phyloP scores from a whole-genome alignment of 2,797 vertebrate species.

The Hypotaenidia philippensis region DNA sequence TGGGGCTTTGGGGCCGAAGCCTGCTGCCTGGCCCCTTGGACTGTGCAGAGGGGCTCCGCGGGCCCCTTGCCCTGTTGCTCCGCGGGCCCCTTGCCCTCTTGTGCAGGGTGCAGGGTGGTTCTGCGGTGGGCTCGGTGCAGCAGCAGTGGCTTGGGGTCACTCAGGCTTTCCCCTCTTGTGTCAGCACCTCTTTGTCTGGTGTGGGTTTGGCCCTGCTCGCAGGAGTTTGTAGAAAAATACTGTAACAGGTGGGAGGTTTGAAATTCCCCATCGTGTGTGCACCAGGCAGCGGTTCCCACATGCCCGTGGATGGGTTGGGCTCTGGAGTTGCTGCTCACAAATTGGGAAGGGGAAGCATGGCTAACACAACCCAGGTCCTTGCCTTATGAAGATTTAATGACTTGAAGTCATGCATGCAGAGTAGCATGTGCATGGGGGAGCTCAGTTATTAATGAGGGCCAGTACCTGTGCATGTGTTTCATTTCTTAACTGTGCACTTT shows the following conservation, averaged over 20 bases:
- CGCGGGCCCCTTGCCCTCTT: no score
- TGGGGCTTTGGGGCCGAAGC: background rate
- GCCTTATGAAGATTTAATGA: background rate
- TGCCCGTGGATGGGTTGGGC: background rate
- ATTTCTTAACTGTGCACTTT: background rate
- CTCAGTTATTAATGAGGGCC: background rate
- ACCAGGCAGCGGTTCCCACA: fast-evolving
- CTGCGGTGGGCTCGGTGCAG: background rate
- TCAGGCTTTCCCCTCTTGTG: fast-evolving
- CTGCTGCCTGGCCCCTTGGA: background rate
- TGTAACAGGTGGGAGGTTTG: background rate
- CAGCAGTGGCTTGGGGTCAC: fast-evolving
- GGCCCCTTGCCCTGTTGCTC: no score
- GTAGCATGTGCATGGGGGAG: no score
- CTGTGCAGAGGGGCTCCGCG: fast-evolving
- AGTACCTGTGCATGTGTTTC: background rate
- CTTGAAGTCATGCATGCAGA: fast-evolving
- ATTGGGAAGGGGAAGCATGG: background rate
- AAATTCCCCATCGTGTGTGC: fast-evolving
- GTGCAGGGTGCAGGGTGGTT: background rate
- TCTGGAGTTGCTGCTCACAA: background rate
- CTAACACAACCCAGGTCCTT: background rate
- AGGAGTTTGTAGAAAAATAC: fast-evolving
- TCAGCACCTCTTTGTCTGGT: background rate
- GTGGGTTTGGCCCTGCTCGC: fast-evolving